Percentiles rank a stretch among this genome's conserved stretches.
Conservation (phyloP, 2,888 invertebrate genomes). For the Thymelicus lineola region DNA sequence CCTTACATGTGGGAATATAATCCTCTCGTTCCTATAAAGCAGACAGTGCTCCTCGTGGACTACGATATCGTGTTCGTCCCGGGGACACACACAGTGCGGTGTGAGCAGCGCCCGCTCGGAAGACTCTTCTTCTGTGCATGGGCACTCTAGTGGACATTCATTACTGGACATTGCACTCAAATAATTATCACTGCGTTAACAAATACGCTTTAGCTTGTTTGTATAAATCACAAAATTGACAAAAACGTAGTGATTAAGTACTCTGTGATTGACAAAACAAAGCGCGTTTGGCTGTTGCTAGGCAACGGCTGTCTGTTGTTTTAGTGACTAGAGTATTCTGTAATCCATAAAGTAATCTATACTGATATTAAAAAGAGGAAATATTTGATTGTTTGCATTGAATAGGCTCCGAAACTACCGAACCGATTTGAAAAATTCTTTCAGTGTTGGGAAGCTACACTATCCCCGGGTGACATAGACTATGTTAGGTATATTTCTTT, state of each 20-base stretch:
- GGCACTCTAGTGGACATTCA: constrained; percentile 46
- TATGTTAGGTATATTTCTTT: no score
- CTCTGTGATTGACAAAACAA: not conserved
- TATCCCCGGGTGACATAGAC: no score
- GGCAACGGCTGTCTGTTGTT: not conserved
- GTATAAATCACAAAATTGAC: no score
- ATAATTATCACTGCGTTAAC: not conserved
- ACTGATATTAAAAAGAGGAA: no score
- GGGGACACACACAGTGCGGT: constrained; percentile 62
- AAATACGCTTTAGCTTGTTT: not conserved
- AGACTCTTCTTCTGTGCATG: constrained; percentile 55
- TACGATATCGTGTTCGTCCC: constrained; percentile 64
- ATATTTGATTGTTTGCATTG: no score
- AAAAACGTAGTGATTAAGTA: no score
- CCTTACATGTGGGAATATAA: constrained; percentile 64
- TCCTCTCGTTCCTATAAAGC: constrained; percentile 64
- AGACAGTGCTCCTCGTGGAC: constrained; percentile 66
- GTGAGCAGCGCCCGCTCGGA: constrained; percentile 45
- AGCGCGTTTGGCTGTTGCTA: not conserved
- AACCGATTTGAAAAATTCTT: no score
- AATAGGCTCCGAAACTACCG: no score
- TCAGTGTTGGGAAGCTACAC: no score
- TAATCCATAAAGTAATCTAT: no score
- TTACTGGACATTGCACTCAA: not conserved
- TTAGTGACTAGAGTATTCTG: not conserved